Evolutionary conservation across 2,797 vertebrate species (phyloP).

Genomic region (Dendrocincla fuliginosa): DNA sequence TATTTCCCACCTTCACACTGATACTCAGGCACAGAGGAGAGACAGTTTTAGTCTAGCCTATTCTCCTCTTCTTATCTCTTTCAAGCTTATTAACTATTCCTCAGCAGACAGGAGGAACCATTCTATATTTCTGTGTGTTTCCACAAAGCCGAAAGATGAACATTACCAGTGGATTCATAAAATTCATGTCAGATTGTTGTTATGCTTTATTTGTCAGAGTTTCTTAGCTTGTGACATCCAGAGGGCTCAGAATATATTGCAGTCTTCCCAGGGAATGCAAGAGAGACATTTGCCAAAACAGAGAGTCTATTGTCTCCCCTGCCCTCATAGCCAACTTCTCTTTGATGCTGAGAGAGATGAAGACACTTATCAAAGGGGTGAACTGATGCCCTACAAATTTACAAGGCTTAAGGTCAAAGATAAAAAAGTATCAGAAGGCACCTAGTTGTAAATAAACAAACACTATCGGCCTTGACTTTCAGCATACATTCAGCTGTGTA

Average conservation of each 20-base stretch:
- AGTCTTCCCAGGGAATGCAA: not conserved
- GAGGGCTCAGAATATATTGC: not conserved
- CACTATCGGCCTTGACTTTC: not conserved
- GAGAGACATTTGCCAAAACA: not conserved
- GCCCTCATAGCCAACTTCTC: not conserved
- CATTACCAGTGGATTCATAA: not conserved
- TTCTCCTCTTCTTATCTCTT: not conserved
- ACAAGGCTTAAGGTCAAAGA: not conserved
- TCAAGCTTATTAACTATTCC: conserved; percentile 45
- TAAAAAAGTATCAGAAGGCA: conserved; percentile 16
- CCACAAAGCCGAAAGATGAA: conserved; percentile 37
- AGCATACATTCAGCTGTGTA: not conserved
- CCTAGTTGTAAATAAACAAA: conserved; percentile 14
- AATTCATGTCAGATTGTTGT: not conserved
- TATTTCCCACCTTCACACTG: not conserved
- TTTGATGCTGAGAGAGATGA: not conserved
- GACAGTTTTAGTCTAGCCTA: not conserved
- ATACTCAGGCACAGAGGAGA: not conserved
- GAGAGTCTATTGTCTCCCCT: not conserved
- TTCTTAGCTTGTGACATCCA: conserved; percentile 8
- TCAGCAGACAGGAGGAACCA: not conserved
- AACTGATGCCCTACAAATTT: not conserved
- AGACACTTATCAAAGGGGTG: not conserved
- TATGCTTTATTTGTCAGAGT: conserved; percentile 25
- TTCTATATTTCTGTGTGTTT: not conserved